Base-by-base conservation (phyloP, 1,140 invertebrate species). In the Diabrotica virgifera region DNA sequence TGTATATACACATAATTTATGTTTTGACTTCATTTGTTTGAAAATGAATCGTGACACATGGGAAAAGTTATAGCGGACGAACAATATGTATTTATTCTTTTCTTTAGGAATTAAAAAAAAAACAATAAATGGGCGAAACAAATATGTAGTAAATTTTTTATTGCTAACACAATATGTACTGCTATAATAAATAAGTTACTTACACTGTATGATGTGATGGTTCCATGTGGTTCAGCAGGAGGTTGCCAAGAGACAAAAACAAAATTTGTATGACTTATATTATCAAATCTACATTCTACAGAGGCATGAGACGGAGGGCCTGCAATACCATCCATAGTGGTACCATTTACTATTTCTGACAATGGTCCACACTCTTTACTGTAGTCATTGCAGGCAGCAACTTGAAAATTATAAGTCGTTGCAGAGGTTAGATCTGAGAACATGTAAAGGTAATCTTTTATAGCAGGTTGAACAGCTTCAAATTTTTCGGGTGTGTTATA, bases 341-440 rank as follows among this genome's bases (percentile, higher is more conserved):
- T 90, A 1, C 89, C 91, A 74, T 90, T 88, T 52, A 91, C 88
- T 66, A 85, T 82, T 13, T 84, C 79, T 2, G 91, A 92, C 87
- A 87, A 90, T 13, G 86, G 85, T 5, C 90, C 89, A 77, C 91
- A 94, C 52, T 83, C 79, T 59, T 84, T 84, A 3, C 88, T 93
- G 71, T 87, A 89, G 74, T 91, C 87, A 65, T 86, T 92, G 75
- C 91, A 94, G 8, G 90, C 90, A 40, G 86, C 80, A 10, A 90
- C 88, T 81, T 86, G 86, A 76, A 93, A 92, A 63, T 86, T 82
- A 73, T 94, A 93, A 57, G 85, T 88, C 13, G 89, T 93, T 3
- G 89, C 87, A 0, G 90, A 87, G 70, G 88, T 84, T 7, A 94
- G 78, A 76, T 91, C 85, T 63, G 85, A 85, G 76, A 93, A 93